These are phyloP conservation scores for Pimpla rufipes DNA, from an alignment of 2,888 invertebrate species.

Conservation along the genomic window DNA sequence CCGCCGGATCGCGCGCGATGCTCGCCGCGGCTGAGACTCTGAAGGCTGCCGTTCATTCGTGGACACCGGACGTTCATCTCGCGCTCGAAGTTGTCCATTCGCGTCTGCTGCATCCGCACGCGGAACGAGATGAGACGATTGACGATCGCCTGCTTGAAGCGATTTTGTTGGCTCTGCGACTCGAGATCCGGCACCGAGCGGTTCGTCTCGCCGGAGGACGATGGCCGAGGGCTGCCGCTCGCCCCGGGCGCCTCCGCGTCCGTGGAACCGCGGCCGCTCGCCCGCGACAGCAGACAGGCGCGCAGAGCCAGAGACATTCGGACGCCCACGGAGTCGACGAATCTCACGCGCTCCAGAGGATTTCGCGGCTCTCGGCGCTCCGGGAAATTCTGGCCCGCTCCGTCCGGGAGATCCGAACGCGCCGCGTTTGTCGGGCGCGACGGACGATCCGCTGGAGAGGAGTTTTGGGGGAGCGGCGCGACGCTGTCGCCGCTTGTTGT, in stretches of 20 bases:
- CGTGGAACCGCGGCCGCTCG: constrained; percentile 52
- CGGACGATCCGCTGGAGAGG: constrained; percentile 22
- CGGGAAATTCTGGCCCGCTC: neutral
- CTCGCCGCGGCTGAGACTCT: constrained; percentile 14
- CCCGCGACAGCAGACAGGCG: constrained; percentile 64
- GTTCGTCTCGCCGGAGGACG: constrained; percentile 67
- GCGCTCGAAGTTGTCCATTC: constrained; percentile 73
- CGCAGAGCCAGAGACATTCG: constrained; percentile 69
- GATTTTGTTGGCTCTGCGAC: constrained; percentile 71
- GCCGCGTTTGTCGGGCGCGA: neutral
- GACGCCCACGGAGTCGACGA: constrained; percentile 41
- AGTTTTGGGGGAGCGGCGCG: constrained; percentile 9
- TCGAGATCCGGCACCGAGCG: constrained; percentile 71
- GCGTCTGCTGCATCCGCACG: constrained; percentile 73
- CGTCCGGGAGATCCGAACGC: constrained; percentile 3
- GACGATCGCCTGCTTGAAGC: constrained; percentile 73
- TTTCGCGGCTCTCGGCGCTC: constrained; percentile 49
- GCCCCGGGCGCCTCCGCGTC: neutral
- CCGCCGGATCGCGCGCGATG: constrained; percentile 22
- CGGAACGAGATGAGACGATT: constrained; percentile 75
- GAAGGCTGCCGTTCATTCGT: constrained; percentile 12
- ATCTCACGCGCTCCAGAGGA: constrained; percentile 52
- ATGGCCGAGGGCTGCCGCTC: constrained; percentile 13
- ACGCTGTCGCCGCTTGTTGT: constrained; percentile 6
- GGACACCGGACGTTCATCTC: constrained; percentile 63